Evolutionary conservation across 23 tunicate species (phyloP).

Genomic region (Clavelina lepadiformis): DNA sequence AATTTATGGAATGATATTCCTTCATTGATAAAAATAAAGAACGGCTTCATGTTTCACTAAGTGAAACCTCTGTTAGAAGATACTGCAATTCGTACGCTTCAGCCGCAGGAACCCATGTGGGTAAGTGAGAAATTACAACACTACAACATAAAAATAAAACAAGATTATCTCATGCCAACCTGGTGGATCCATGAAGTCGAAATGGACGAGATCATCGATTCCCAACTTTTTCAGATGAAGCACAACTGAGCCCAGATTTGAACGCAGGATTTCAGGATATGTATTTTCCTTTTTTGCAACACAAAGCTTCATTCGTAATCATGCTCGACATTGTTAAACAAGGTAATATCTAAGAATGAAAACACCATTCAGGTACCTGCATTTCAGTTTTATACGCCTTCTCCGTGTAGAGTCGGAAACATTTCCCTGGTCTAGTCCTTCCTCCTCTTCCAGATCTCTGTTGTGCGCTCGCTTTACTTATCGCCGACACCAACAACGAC

Average conservation of each 20-base stretch:
- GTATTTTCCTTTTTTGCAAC: slow-evolving; percentile 70
- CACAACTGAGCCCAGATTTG: slow-evolving; percentile 91
- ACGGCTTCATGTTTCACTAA: too few relatives aligned
- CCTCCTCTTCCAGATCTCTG: slow-evolving; percentile 98
- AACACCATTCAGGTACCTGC: too few relatives aligned
- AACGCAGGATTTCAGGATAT: slow-evolving; percentile 91
- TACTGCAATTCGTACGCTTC: too few relatives aligned
- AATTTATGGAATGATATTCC: too few relatives aligned
- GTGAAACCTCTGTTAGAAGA: too few relatives aligned
- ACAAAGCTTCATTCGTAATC: not conserved
- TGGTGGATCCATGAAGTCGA: slow-evolving; percentile 98
- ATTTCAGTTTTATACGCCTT: slow-evolving; percentile 90
- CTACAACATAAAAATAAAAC: too few relatives aligned
- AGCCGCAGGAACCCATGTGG: too few relatives aligned
- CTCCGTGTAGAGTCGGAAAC: slow-evolving; percentile 94
- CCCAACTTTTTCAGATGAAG: slow-evolving; percentile 92
- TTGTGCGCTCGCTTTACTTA: slow-evolving; percentile 95
- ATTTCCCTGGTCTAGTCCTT: slow-evolving; percentile 92
- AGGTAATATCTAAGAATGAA: too few relatives aligned
- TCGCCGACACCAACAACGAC: slow-evolving; percentile 91
- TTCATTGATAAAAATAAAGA: too few relatives aligned
- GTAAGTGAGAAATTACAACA: too few relatives aligned
- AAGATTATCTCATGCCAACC: slow-evolving; percentile 35
- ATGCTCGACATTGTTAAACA: too few relatives aligned
- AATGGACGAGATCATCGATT: slow-evolving; percentile 95